Percentiles rank a stretch among this genome's conserved stretches.
Conservation (phyloP, 2,113 vertebrate species). For the Nycticryphes semicollaris region DNA sequence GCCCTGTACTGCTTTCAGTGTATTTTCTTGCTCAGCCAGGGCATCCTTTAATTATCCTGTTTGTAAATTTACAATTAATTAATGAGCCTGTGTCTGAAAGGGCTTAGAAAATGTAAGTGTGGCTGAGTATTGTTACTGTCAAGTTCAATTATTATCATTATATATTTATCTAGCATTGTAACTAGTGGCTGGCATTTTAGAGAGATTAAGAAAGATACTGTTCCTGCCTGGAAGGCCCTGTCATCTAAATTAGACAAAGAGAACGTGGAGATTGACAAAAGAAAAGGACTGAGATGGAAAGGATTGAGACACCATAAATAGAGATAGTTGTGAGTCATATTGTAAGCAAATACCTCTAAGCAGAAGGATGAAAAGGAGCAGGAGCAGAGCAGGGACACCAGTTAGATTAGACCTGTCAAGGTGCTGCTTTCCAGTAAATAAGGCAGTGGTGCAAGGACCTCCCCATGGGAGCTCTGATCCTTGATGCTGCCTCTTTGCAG, state of each 20-base stretch:
- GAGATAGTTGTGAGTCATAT: not conserved
- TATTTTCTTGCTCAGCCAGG: not conserved
- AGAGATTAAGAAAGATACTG: slow-evolving; percentile 16
- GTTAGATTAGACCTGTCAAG: not conserved
- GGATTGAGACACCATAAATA: not conserved
- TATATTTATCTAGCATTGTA: slow-evolving; percentile 2
- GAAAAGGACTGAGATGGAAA: not conserved
- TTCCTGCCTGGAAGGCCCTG: slow-evolving; percentile 37
- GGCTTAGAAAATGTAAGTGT: slow-evolving; percentile 23
- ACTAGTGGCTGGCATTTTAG: not conserved
- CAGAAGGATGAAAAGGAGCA: not conserved
- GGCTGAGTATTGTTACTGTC: not conserved
- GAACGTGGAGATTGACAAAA: not conserved
- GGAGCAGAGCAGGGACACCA: not conserved
- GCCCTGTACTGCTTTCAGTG: not conserved
- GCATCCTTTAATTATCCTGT: slow-evolving; percentile 34
- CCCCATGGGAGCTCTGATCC: rapidly evolving
- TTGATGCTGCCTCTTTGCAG: not conserved
- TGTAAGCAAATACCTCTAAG: not conserved
- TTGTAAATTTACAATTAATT: slow-evolving; percentile 52
- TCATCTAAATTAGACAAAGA: not conserved
- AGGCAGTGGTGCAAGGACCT: not conserved
- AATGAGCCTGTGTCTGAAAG: slow-evolving; percentile 42
- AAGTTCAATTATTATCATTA: slow-evolving; percentile 51
- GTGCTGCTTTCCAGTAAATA: not conserved